Percentiles rank a stretch among this genome's conserved stretches.
Conservation (phyloP, 2,888 invertebrate species). For the Polyploca ridens region DNA sequence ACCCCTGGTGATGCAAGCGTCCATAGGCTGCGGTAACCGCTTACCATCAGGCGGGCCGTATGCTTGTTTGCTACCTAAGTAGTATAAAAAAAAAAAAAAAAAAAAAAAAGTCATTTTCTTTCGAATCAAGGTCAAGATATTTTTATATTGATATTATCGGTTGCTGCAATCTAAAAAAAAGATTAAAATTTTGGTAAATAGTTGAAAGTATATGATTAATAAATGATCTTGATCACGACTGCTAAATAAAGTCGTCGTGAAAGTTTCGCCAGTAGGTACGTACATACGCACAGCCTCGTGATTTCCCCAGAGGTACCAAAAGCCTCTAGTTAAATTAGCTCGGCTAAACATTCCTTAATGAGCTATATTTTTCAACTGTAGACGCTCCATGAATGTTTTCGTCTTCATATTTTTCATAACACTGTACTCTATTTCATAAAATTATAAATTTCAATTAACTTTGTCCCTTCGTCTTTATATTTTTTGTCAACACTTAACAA, state of each 20-base stretch:
- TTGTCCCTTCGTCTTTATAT: neutral
- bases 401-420: conserved; percentile 54
- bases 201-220: conserved; percentile 37
- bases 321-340: conserved; percentile 75
- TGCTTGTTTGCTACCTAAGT: no score
- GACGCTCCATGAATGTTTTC: conserved; percentile 58
- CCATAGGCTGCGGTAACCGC: no score
- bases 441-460: conserved; percentile 12
- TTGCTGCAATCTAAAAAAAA: neutral
- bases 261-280: conserved; percentile 50
- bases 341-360: conserved; percentile 76
- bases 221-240: conserved; percentile 49
- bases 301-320: conserved; percentile 70
- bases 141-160: no score
- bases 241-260: conserved; percentile 54
- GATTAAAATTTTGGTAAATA: conserved; percentile 23
- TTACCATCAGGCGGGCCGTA: no score
- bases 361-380: conserved; percentile 70
- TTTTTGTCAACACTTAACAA: neutral
- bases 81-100: no score
- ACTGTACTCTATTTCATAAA: conserved; percentile 38
- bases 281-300: conserved; percentile 65
- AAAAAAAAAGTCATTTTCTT: no score
- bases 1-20: no score
- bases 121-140: no score